These are phyloP conservation scores for Tetanocera ferruginea DNA, from an alignment of 2,888 invertebrate genomes.

Conservation along the genomic window DNA sequence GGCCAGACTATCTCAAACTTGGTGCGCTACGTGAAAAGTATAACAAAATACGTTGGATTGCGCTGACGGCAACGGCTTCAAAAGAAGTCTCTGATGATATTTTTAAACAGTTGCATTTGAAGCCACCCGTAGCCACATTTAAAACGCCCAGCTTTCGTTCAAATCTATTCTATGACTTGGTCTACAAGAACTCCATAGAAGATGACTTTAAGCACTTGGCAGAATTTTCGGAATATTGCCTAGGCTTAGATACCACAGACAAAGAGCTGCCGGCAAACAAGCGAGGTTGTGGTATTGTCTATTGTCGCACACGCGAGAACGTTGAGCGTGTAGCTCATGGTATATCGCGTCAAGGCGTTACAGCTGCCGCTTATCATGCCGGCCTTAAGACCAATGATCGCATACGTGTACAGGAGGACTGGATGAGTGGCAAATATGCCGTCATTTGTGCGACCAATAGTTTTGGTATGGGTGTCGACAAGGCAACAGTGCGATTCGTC, in stretches of 20 bases:
- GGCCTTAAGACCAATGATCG: slow-evolving; percentile 83
- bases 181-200: slow-evolving; percentile 86
- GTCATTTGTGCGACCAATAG: slow-evolving; percentile 97
- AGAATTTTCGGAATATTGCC: slow-evolving; percentile 78
- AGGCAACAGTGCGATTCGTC: slow-evolving; percentile 94
- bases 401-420: slow-evolving; percentile 86
- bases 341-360: slow-evolving; percentile 81
- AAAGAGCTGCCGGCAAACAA: slow-evolving; percentile 52
- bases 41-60: slow-evolving; percentile 85
- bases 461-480: slow-evolving; percentile 99
- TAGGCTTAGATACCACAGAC: slow-evolving; percentile 71
- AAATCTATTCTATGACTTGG: slow-evolving; percentile 95
- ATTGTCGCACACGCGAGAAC: slow-evolving; percentile 93
- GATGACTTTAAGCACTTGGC: slow-evolving; percentile 86
- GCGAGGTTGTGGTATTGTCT: slow-evolving; percentile 88
- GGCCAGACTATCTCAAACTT: slow-evolving; percentile 93
- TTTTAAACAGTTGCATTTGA: slow-evolving; percentile 78
- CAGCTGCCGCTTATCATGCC: slow-evolving; percentile 90
- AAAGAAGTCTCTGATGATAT: slow-evolving; percentile 87
- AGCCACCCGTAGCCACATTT: slow-evolving; percentile 79
- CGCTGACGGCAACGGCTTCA: slow-evolving; percentile 95
- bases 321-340: slow-evolving; percentile 87
- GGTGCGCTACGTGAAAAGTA: slow-evolving; percentile 77
- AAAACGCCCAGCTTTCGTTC: slow-evolving; percentile 90
- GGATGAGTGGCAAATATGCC: slow-evolving; percentile 90